A percentile compares a stretch with the other conserved stretches of the same genome.
Evolutionary conservation across 2,888 invertebrate genomes (phyloP).

Genomic region (Tipula confusa): DNA sequence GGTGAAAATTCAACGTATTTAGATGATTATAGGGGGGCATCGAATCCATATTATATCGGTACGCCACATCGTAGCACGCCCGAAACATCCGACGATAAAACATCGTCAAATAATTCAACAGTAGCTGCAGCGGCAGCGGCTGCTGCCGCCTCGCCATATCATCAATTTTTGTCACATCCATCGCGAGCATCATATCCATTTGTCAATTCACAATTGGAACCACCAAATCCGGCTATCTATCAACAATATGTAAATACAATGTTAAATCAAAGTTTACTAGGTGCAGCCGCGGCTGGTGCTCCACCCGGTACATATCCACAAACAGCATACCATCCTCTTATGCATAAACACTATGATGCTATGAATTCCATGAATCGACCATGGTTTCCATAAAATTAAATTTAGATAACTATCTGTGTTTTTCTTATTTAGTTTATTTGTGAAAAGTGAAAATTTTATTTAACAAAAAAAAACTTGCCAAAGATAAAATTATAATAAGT

Average conservation of each 20-base stretch:
- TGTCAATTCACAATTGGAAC: constrained; percentile 57
- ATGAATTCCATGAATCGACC: constrained; percentile 53
- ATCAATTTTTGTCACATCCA: constrained; percentile 59
- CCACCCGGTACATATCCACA: constrained; percentile 57
- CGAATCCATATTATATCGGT: constrained; percentile 58
- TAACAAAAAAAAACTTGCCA: background rate
- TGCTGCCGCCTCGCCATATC: constrained; percentile 53
- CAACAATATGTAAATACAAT: constrained; percentile 67
- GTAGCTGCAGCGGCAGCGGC: constrained; percentile 50
- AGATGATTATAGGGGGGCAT: constrained; percentile 61
- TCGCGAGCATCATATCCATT: constrained; percentile 61
- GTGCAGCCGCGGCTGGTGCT: constrained; percentile 40
- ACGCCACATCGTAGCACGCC: constrained; percentile 50
- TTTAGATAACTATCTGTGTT: background rate
- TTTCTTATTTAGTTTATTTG: background rate
- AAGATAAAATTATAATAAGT: background rate
- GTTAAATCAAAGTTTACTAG: constrained; percentile 50
- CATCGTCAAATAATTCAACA: constrained; percentile 50
- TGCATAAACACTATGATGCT: constrained; percentile 67
- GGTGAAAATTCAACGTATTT: constrained; percentile 64
- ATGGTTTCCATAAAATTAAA: constrained; percentile 53
- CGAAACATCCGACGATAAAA: constrained; percentile 45
- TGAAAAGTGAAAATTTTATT: background rate
- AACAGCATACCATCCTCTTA: constrained; percentile 60
- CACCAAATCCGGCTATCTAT: constrained; percentile 60